Conservation (phyloP, 2,888 invertebrate species). For the Unio delphinus region DNA sequence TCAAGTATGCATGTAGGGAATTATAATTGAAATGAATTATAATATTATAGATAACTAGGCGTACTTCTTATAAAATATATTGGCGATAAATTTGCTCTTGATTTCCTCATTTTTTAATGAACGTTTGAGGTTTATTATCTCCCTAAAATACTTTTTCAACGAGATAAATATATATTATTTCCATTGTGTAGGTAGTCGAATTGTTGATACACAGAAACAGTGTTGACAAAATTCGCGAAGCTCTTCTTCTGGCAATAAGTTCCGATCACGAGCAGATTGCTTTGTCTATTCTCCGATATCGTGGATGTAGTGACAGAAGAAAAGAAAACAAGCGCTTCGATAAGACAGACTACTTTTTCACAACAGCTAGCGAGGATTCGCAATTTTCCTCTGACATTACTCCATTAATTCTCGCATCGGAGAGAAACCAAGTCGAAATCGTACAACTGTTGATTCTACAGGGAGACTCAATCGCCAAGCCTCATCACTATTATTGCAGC, state of each 20-base stretch:
- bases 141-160: no score
- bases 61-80: no score
- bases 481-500: slow-evolving; percentile 66
- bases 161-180: no score
- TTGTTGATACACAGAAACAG: slow-evolving; percentile 59
- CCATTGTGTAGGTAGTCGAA: slow-evolving; percentile 52
- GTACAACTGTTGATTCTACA: slow-evolving; percentile 57
- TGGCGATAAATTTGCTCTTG: no score
- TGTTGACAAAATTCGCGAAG: slow-evolving; percentile 60
- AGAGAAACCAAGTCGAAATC: slow-evolving; percentile 63
- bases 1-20: no score
- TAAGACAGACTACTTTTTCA: slow-evolving; percentile 59
- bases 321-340: slow-evolving; percentile 56
- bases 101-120: no score
- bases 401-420: slow-evolving; percentile 62
- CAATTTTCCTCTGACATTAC: slow-evolving; percentile 65
- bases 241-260: slow-evolving; percentile 63
- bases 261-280: slow-evolving; percentile 67
- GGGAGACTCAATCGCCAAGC: slow-evolving; percentile 65
- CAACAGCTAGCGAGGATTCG: slow-evolving; percentile 57
- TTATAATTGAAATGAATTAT: no score
- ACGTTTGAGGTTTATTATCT: no score
- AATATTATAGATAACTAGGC: no score
- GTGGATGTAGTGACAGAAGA: slow-evolving; percentile 58
- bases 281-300: slow-evolving; percentile 64